These are phyloP conservation scores for Acronicta psi DNA, from an alignment of 2,888 invertebrate genomes.

Conservation along the genomic window DNA sequence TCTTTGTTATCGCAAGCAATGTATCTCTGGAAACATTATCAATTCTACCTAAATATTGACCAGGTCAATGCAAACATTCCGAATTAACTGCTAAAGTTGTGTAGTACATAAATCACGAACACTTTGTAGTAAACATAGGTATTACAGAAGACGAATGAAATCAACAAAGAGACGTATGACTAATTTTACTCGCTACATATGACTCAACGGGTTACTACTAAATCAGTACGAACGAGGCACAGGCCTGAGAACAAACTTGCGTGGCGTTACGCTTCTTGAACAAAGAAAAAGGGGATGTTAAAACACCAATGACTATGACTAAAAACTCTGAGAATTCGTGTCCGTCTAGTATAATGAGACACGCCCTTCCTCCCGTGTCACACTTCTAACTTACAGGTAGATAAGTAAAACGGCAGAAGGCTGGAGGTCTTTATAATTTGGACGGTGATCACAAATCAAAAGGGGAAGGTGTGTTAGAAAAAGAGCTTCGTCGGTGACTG, in stretches of 20 bases:
- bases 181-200: conserved; percentile 70
- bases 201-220: conserved; percentile 71
- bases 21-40: conserved; percentile 36
- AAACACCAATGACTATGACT: conserved; percentile 75
- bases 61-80: conserved; percentile 13
- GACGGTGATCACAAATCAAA: conserved; percentile 63
- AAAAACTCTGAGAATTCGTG: conserved; percentile 74
- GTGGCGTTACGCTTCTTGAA: conserved; percentile 83
- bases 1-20: conserved; percentile 36
- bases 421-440: conserved; percentile 60
- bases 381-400: conserved; percentile 43
- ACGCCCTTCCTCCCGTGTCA: conserved; percentile 57
- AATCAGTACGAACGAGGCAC: conserved; percentile 68
- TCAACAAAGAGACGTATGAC: conserved; percentile 73
- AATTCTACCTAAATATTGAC: conserved; percentile 32
- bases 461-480: conserved; percentile 70
- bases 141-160: conserved; percentile 59
- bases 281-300: conserved; percentile 82
- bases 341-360: conserved; percentile 69
- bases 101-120: conserved; percentile 40
- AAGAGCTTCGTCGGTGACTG: conserved; percentile 66
- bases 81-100: conserved; percentile 28
- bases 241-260: conserved; percentile 81
- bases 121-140: conserved; percentile 57
- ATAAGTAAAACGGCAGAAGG: conserved; percentile 53